A percentile compares a stretch with the other conserved stretches of the same genome.
Conservation (phyloP, 2,797 vertebrate genomes). For the Smutsia gigantea region DNA sequence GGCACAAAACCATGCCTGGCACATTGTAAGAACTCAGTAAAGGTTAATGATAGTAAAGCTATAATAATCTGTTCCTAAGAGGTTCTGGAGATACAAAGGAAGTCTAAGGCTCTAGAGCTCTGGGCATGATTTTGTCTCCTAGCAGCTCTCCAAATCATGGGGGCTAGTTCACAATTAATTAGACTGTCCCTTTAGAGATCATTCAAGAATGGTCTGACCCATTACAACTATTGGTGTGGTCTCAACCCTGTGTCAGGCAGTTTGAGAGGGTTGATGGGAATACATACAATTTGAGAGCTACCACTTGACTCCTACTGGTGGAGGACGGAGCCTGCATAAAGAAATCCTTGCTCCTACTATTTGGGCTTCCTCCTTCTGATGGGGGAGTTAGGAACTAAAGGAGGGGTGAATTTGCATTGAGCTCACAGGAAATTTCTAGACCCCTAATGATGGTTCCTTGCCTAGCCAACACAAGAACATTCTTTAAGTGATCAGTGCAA, state of each 20-base stretch:
- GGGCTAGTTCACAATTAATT: constrained; percentile 26
- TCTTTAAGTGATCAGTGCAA: not conserved
- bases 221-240: not conserved
- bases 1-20: not conserved
- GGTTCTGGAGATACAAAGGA: not conserved
- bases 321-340: not conserved
- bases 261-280: not conserved
- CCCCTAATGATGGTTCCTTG: not conserved
- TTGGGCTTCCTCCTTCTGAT: not conserved
- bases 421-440: constrained; percentile 15
- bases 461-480: not conserved
- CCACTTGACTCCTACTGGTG: not conserved
- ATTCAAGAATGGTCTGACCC: not conserved
- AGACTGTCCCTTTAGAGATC: not conserved
- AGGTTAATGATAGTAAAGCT: constrained; percentile 22
- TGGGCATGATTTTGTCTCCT: not conserved
- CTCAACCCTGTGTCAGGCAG: not conserved
- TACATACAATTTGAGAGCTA: not conserved
- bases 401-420: not conserved
- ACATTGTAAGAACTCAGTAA: not conserved
- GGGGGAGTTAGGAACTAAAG: not conserved
- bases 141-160: not conserved
- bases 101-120: not conserved
- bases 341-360: not conserved
- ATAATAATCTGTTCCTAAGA: not conserved